These are phyloP conservation scores for Saturnia pavonia DNA, from an alignment of 2,888 invertebrate species.

Conservation along the genomic window DNA sequence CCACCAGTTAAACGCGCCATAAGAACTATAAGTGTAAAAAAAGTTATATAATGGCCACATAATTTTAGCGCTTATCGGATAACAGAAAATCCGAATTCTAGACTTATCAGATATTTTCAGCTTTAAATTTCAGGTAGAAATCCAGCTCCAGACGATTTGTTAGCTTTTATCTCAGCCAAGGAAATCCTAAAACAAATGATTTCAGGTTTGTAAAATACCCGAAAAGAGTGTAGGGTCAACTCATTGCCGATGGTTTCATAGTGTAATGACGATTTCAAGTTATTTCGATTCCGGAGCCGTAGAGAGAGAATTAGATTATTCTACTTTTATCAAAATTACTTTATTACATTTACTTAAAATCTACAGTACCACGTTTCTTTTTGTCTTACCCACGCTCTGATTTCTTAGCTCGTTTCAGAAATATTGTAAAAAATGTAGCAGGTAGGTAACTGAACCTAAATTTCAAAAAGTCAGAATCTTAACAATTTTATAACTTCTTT, in stretches of 20 bases:
- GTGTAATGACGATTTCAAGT: neutral
- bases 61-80: neutral
- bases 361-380: too few species aligned
- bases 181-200: constrained; percentile 5
- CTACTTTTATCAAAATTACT: too few species aligned
- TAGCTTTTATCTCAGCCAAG: constrained; percentile 6
- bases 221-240: neutral
- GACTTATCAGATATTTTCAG: neutral
- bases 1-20: too few species aligned
- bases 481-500: too few species aligned
- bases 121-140: neutral
- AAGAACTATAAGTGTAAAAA: neutral
- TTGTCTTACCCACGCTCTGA: too few species aligned
- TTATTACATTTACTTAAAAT: too few species aligned
- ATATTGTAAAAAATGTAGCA: too few species aligned
- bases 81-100: neutral
- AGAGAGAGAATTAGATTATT: too few species aligned
- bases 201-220: neutral
- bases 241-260: neutral
- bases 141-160: neutral
- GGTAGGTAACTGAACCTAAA: too few species aligned
- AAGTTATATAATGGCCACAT: neutral
- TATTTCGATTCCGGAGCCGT: neutral
- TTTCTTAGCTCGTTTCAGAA: too few species aligned
- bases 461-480: too few species aligned